Conservation (phyloP, 2,113 vertebrate species). For the Salvelinus fontinalis region DNA sequence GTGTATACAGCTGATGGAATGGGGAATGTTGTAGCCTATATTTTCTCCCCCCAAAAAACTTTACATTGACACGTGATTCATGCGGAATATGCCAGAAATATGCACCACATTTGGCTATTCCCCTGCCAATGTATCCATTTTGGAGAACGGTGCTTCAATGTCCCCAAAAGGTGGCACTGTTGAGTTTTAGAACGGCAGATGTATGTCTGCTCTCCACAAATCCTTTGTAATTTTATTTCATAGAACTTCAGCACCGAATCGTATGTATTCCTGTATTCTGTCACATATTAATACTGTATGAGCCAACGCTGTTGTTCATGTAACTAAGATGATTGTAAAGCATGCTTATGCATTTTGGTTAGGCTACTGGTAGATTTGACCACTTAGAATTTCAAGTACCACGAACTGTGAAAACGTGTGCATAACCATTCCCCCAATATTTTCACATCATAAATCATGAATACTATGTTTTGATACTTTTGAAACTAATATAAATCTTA, state of each 20-base stretch:
- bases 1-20: too few species aligned
- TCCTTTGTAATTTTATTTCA: conserved; percentile 19
- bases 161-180: conserved; percentile 95
- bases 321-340: neutral
- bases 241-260: neutral
- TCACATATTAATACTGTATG: neutral
- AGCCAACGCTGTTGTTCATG: neutral
- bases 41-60: too few species aligned
- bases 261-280: neutral
- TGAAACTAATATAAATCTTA: neutral
- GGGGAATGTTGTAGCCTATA: too few species aligned
- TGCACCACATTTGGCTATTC: too few species aligned
- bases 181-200: conserved; percentile 76
- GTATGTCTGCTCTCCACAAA: conserved; percentile 10
- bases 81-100: too few species aligned
- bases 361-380: neutral
- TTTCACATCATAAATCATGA: neutral
- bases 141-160: conserved; percentile 17
- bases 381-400: neutral
- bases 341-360: neutral
- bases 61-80: too few species aligned
- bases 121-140: neutral
- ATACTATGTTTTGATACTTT: neutral
- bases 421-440: neutral
- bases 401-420: neutral